Base-by-base conservation (phyloP, 2,113 vertebrate species). In the Hyperoodon ampullatus region DNA sequence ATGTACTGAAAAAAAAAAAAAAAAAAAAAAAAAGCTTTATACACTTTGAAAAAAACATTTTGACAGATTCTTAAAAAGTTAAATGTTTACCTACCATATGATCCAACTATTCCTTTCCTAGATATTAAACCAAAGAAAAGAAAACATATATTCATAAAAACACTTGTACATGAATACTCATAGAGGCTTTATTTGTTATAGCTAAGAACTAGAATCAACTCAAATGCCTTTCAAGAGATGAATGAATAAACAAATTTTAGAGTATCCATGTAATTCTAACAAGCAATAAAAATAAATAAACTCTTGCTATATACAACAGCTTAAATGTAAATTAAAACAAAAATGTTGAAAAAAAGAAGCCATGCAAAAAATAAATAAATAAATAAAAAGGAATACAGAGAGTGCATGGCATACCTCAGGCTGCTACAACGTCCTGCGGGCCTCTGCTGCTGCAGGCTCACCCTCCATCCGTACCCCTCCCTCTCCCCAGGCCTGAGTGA, bases 251-350 rank as follows among this genome's bases (percentile, higher is more conserved):
- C 13, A 70, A n/a, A 78, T 44, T 90, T 84, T 85, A n/a, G 6
- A 63, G 44, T 93, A 53, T 21, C 26, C 23, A 53, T 90, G n/a
- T 44, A 78, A 78, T 35, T 71, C 78, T 71, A 53, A 63, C 50
- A n/a, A 28, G 1, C 42, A 89, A 44, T 89, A 68, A 93, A 83
- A 93, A 70, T 66, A 83, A 96, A 83, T 66, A 78, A 70, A 71
- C 18, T 88, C 24, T 18, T 50, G 6, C 26, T 61, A 18, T 53
- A 61, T 21, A 53, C 7, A 78, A 61, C 21, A 90, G 24, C 8
- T 83, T 65, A 53, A 19, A 63, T 19, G 5, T 63, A 71, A 71
- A 21, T 96, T 55, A 71, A 63, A 96, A 66, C 89, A 39, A 70
- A 77, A 84, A 42, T 53, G 19, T 28, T n/a, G 50, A 83, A 70